Base-by-base conservation (phyloP, 2,797 vertebrate genomes). In the Chrosomus eos region DNA sequence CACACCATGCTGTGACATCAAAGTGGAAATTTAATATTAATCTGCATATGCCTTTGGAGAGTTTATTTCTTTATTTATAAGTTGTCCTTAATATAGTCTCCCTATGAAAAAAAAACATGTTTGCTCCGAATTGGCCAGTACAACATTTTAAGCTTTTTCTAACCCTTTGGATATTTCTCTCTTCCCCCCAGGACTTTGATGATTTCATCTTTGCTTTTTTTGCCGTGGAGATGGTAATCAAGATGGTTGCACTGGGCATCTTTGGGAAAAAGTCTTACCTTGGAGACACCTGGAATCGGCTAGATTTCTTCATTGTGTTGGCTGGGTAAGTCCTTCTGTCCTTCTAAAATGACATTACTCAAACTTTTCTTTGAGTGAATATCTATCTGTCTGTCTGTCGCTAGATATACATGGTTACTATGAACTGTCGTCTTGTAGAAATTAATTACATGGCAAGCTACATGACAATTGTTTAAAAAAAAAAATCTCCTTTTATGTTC, bases 121-220 rank as follows among this genome's bases (percentile, higher is more conserved):
- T 82, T 87, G 67, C 18, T 72, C 31, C 55, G 78, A 53, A 76
- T 23, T 62, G 38, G 53, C 16, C 60, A 53, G 5, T 83, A 48
- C 74, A 68, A 33, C 31, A 6, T 68, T 76, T 38, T 9, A 13
- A 72, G 40, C 64, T 38, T 85, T 68, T 79, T 36, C 43, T 86
- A 71, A 88, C 58, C 55, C 19, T 74, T 53, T 0, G 8, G 14
- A 31, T 83, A 33, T 33, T 86, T 89, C 70, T 82, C 81, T 87
- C 66, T 68, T 45, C 48, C 7, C 78, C 21, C 26, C 91, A 98
- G 97, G 95, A 95, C 86, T 98, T 98, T 11, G 97, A 98, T 16
- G 96, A 99, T 94, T 99, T 99, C 94, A 99, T 99, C 95, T 99
- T 99, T 92, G 97, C 98, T 55, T 99, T 99, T 95, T 99, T 99